Base-by-base conservation (phyloP, 2,888 invertebrate genomes). In the Sarcophaga caerulescens region DNA sequence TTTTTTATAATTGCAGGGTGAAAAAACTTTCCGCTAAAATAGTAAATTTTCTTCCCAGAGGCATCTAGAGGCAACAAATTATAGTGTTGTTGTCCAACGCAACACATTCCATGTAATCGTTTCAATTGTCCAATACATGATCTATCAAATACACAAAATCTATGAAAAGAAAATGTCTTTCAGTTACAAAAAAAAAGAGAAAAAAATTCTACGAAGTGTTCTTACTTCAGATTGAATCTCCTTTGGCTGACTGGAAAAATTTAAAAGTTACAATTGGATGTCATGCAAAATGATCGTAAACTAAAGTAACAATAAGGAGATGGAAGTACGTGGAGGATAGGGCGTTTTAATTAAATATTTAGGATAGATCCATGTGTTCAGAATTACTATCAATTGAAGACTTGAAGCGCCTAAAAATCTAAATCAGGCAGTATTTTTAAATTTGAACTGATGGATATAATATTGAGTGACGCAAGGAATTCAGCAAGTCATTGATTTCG, bases 281-380 rank as follows among this genome's bases (percentile, higher is more conserved):
- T 80, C 84, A 84, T 75, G 80, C 65, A 80, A 75, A 84, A 70
- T 71, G 45, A n/a, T 62, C 74, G 23, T 74, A 74, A 74, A 74
- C 47, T 47, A 47, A 44, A 8, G 65, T 14, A 45, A 47, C 21
- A 68, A 68, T 8, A 57, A 12, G n/a, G 3, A 52, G 21, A n/a
- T 60, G 45, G 2, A 2, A 35, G 35, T 35, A 35, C 35, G 10
- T 8, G 35, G 35, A 35, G 35, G 8, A 35, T 35, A 10, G 8
- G 8, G 1, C 0, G 10, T 35, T 35, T 35, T 35, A 1, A 35
- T 35, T 35, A 35, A 35, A 35, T 10, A 35, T 35, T 35, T 35
- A 1, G 8, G 8, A 10, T 1, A 10, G 35, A 35, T 8, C 8
- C 35, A 35, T 35, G 35, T 35, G 10, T 35, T 35, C 1, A 35